Conservation (phyloP, 2,797 vertebrate genomes). For the Vireo griseus region DNA sequence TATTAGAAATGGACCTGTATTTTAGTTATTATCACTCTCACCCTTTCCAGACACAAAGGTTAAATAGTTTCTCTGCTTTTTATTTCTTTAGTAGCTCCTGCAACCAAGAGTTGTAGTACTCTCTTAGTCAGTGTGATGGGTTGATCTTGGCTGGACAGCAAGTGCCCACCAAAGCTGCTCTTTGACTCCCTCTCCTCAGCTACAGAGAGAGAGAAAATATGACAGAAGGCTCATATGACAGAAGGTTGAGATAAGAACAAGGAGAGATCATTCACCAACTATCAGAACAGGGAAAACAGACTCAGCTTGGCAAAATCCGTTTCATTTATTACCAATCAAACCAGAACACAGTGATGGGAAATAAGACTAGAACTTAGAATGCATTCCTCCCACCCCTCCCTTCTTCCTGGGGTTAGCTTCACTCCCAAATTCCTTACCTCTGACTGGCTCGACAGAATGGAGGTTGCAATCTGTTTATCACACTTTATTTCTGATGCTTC, state of each 20-base stretch:
- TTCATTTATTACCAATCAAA: not conserved
- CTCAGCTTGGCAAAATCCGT: not conserved
- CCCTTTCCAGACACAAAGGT: not conserved
- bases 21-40: not conserved
- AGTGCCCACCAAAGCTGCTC: not conserved
- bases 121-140: not conserved
- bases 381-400: not conserved
- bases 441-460: not conserved
- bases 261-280: not conserved
- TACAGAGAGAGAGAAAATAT: not conserved
- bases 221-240: not conserved
- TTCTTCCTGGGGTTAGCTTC: not conserved
- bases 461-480: not conserved
- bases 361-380: not conserved
- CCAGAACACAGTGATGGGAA: not conserved
- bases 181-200: not conserved
- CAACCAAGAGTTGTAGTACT: not conserved
- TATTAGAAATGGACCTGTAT: not conserved
- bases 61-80: not conserved
- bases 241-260: not conserved
- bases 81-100: not conserved
- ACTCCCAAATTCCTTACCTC: not conserved
- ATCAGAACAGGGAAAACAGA: not conserved
- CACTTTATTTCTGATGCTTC: accelerated
- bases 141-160: not conserved